Conservation (phyloP, 1,140 invertebrate species). For the Galleria mellonella region DNA sequence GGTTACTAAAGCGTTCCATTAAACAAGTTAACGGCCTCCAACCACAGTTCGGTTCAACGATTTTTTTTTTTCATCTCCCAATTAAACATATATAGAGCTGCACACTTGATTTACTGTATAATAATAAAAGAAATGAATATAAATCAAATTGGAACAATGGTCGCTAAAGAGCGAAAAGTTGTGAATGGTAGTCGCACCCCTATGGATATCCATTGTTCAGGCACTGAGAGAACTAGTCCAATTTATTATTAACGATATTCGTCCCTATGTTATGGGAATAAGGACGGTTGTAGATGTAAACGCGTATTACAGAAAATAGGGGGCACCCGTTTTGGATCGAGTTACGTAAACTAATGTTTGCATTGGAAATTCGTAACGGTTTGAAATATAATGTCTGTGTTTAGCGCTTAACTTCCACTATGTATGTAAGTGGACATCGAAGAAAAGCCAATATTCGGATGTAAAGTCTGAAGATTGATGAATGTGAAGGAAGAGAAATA, state of each 20-base stretch:
- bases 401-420: too few relatives aligned
- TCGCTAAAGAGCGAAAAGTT: constrained; percentile 70
- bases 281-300: background rate
- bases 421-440: too few relatives aligned
- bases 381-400: constrained; percentile 21
- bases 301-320: constrained; percentile 8
- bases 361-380: constrained; percentile 70
- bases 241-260: constrained; percentile 11
- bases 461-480: too few relatives aligned
- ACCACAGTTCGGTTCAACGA: too few relatives aligned
- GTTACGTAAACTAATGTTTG: constrained; percentile 64
- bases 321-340: constrained; percentile 56
- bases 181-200: constrained; percentile 59
- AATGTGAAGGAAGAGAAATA: too few relatives aligned
- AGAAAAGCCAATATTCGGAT: too few relatives aligned
- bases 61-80: constrained; percentile 5
- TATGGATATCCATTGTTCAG: constrained; percentile 42
- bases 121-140: constrained; percentile 70
- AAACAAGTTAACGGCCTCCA: too few relatives aligned
- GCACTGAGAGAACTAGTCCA: constrained; percentile 7
- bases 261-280: constrained; percentile 16
- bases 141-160: constrained; percentile 71
- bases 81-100: constrained; percentile 34
- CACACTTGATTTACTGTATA: constrained; percentile 60
- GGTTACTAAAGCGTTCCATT: too few relatives aligned